Conservation (phyloP, 2,888 invertebrate species). For the Ormyrus nitidulus region DNA sequence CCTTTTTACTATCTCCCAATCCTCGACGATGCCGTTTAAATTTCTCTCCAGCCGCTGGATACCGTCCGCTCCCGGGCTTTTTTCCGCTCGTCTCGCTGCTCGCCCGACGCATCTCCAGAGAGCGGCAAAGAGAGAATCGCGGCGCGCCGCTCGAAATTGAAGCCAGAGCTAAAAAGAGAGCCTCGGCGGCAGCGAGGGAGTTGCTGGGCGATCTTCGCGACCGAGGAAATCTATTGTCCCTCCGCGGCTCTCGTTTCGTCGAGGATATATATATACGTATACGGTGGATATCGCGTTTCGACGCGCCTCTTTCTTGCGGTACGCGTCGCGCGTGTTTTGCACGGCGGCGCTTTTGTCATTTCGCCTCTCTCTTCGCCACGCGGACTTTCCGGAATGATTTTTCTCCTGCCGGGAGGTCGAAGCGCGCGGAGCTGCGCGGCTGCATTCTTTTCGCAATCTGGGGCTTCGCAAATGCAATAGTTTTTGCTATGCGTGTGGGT, state of each 20-base stretch:
- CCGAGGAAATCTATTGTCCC: conserved; percentile 21
- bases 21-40: no score
- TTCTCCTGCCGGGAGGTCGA: neutral
- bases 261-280: no score
- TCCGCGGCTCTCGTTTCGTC: conserved; percentile 20
- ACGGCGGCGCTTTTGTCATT: no score
- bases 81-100: no score
- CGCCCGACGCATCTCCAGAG: neutral
- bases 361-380: no score
- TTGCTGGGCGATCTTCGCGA: neutral
- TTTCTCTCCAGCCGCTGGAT: no score
- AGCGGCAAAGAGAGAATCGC: neutral
- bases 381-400: neutral
- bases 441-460: neutral
- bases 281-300: conserved; percentile 19
- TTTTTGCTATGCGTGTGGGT: neutral
- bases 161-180: neutral
- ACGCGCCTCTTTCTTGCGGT: neutral
- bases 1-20: no score
- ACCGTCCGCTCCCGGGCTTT: no score
- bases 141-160: neutral
- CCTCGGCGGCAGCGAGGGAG: neutral
- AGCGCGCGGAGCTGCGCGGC: no score
- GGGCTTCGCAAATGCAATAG: conserved; percentile 16
- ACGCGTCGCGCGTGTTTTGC: no score